Evolutionary conservation across 2,888 invertebrate genomes (phyloP), one percentile per base, ranked within the genome.

Genomic region (Morinoia aosen): DNA sequence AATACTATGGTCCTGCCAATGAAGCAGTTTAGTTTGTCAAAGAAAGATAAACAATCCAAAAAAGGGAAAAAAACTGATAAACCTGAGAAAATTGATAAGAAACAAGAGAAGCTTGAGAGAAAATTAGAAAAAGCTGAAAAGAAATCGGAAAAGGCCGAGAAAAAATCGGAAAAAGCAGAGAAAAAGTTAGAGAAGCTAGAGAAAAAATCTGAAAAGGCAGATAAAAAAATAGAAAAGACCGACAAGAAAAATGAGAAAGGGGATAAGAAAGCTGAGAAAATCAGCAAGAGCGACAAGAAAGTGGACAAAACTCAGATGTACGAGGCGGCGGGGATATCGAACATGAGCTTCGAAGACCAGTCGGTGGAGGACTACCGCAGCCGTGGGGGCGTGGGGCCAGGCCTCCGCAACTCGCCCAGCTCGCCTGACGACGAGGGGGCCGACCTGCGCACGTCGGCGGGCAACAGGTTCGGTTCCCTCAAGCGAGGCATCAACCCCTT

Each of bases 401-500:
- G 58, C n/a, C 16, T 33, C 25, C 95, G 95, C 33, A 95, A 96
- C 61, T 95, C 96, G 39, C 95, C 95, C 58, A 96, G 96, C 88
- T 96, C 96, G 61, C 96, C 96, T 25, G 96, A 96, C 48, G 96
- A 96, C n/a, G 96, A 96, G 39, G 96, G 95, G 40, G 96, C 95
- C 14, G 96, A 96, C 88, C 90, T 96, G 57, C 91, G 96, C 40
- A 95, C 95, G 39, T 96, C 96, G 0, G 96, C 96, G 39, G 96
- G 96, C 7, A 96, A 95, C 57, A 96, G 96, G 39, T 96, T 96
- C 94, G 96, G 96, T 16, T 96, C 96, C 58, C 94, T 96, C 25
- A 96, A 96, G 94, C 93, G 96, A 61, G 96, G 96, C 88, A 96
- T 96, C 57, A 96, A 96, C 48, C 96, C 96, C 48, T 96, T 96